phyloP scores from a whole-genome alignment of 2,888 invertebrate species.

The Drosophila barbarae region DNA sequence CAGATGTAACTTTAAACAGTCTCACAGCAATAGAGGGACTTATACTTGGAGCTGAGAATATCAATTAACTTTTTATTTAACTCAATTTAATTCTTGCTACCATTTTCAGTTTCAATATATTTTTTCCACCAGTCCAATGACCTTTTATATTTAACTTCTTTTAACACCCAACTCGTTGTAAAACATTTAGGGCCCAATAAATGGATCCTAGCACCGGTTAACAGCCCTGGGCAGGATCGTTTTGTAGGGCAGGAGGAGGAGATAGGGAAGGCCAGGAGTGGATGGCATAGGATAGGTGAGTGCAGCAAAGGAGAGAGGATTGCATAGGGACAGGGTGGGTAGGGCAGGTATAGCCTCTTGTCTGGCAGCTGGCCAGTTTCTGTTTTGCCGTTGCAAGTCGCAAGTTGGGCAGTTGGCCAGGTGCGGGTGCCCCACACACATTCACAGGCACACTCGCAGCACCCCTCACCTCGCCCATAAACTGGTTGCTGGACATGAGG shows the following conservation, averaged over 20 bases:
- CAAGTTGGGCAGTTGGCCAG: slow-evolving; percentile 76
- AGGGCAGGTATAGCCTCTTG: slow-evolving; percentile 35
- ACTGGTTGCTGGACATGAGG: slow-evolving; percentile 70
- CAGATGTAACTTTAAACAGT: not conserved
- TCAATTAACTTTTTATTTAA: not conserved
- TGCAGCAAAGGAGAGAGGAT: not conserved
- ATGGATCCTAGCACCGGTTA: slow-evolving; percentile 9
- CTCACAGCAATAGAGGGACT: not conserved
- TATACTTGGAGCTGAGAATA: not conserved
- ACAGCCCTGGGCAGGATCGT: slow-evolving; percentile 29
- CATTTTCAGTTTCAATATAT: not conserved
- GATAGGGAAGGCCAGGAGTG: slow-evolving; percentile 11
- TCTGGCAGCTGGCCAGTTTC: slow-evolving; percentile 42
- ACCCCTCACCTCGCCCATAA: slow-evolving; percentile 41
- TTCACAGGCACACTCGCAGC: slow-evolving; percentile 19
- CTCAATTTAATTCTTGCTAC: not conserved
- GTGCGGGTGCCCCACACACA: slow-evolving; percentile 72
- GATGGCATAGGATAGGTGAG: slow-evolving; percentile 3
- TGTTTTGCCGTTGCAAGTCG: slow-evolving; percentile 43
- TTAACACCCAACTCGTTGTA: slow-evolving; percentile 12
- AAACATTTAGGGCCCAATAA: slow-evolving; percentile 22
- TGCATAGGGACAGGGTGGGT: slow-evolving; percentile 44
- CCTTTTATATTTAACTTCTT: slow-evolving; percentile 3
- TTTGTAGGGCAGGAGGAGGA: slow-evolving; percentile 2
- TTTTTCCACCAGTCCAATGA: not conserved